These are phyloP conservation scores for Esox niger DNA, from an alignment of 2,113 vertebrate genomes.

Conservation along the genomic window DNA sequence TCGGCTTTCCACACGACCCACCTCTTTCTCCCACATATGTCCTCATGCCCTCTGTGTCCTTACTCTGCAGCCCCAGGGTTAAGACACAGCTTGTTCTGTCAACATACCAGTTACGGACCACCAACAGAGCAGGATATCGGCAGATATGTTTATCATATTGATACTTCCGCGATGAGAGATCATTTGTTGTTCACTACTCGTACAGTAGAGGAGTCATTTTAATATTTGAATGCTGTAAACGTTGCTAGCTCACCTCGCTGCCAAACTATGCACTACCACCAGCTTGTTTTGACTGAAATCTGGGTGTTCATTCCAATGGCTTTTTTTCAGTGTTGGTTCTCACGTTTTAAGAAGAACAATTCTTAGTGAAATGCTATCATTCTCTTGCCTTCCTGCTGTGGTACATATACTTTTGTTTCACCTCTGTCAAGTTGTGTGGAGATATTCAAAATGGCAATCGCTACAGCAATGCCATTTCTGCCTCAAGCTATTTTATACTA, in stretches of 20 bases:
- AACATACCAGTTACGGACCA: conserved; percentile 67
- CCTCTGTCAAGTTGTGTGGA: conserved; percentile 30
- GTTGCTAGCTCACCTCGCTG: conserved; percentile 60
- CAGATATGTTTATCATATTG: conserved; percentile 80
- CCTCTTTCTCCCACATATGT: conserved; percentile 15
- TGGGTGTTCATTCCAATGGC: conserved; percentile 38
- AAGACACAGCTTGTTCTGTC: conserved; percentile 38
- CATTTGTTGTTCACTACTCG: conserved; percentile 53
- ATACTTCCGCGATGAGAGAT: conserved; percentile 70
- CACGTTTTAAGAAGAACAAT: conserved; percentile 15
- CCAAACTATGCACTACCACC: conserved; percentile 74
- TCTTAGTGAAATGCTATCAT: conserved; percentile 30
- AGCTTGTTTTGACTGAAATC: conserved; percentile 43
- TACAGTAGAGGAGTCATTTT: conserved; percentile 49
- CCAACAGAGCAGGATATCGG: conserved; percentile 49
- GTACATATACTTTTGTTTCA: conserved; percentile 36
- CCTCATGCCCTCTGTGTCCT: conserved; percentile 23
- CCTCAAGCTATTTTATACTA: conserved; percentile 29
- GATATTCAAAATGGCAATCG: conserved; percentile 49
- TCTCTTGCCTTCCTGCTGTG: conserved; percentile 27
- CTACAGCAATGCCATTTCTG: conserved; percentile 32
- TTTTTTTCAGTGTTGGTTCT: conserved; percentile 30
- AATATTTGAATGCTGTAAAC: conserved; percentile 61
- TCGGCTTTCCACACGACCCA: conserved; percentile 13
- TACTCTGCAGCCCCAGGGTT: conserved; percentile 43